Conservation (phyloP, 2,113 vertebrate genomes). For the Solenodon paradoxus region DNA sequence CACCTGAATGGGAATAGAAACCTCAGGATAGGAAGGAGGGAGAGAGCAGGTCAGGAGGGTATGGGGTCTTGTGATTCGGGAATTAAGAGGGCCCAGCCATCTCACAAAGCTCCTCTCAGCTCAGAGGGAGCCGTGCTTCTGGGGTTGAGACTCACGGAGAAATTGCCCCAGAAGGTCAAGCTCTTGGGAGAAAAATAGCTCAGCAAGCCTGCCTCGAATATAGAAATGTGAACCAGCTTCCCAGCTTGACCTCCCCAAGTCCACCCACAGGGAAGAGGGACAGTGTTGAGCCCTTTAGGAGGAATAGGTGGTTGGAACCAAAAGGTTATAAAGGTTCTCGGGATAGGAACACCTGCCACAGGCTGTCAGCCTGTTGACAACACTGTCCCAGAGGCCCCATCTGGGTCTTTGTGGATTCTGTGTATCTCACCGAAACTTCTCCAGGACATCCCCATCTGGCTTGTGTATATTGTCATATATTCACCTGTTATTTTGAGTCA, state of each 20-base stretch:
- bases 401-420: not conserved
- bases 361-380: not conserved
- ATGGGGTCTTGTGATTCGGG: not conserved
- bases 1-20: not conserved
- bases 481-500: not conserved
- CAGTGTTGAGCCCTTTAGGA: not conserved
- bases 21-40: not conserved
- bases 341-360: not conserved
- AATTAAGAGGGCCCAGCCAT: not conserved
- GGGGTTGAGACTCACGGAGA: not conserved
- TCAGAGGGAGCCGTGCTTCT: not conserved
- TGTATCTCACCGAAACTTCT: not conserved
- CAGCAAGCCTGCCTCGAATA: not conserved
- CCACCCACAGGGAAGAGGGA: not conserved
- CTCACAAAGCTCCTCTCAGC: not conserved
- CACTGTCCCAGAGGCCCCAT: not conserved
- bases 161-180: not conserved
- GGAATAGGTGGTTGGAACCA: not conserved
- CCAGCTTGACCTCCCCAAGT: not conserved
- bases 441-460: not conserved
- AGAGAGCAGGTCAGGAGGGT: not conserved
- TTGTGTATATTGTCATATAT: not conserved
- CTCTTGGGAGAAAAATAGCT: not conserved
- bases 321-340: not conserved
- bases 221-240: not conserved